These are phyloP conservation scores for Ophiothrix spiculata DNA, from an alignment of 35 echinoderm and acorn worm genomes.

Conservation along the genomic window DNA sequence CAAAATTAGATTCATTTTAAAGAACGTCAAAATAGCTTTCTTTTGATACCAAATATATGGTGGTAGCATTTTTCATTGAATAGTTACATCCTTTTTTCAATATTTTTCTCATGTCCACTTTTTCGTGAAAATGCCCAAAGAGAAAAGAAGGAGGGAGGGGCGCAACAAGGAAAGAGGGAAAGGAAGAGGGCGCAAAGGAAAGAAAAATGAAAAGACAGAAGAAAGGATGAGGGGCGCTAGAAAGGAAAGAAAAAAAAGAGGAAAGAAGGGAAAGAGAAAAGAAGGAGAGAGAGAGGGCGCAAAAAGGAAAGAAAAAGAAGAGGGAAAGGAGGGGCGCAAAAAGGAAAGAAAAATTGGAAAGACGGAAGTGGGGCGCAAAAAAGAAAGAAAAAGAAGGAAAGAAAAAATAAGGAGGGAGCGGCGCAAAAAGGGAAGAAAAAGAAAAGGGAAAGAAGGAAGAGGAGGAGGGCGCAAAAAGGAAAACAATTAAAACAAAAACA, in stretches of 20 bases:
- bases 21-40: too few relatives aligned
- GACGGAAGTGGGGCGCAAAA: neutral
- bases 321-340: neutral
- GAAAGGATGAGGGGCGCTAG: neutral
- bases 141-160: neutral
- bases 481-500: neutral
- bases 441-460: neutral
- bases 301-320: neutral
- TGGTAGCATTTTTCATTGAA: too few relatives aligned
- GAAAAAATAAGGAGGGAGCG: neutral
- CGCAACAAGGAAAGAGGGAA: neutral
- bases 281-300: neutral
- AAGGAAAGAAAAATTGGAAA: neutral
- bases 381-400: neutral
- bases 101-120: too few relatives aligned
- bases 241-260: neutral
- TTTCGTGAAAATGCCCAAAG: too few relatives aligned
- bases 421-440: neutral
- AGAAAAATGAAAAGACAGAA: neutral
- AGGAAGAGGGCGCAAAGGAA: neutral
- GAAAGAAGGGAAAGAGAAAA: neutral
- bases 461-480: neutral
- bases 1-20: too few relatives aligned
- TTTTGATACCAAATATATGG: too few relatives aligned
- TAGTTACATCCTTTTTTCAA: too few relatives aligned